These are phyloP conservation scores for Xyrauchen texanus DNA, from an alignment of 2,113 vertebrate species.

Conservation along the genomic window DNA sequence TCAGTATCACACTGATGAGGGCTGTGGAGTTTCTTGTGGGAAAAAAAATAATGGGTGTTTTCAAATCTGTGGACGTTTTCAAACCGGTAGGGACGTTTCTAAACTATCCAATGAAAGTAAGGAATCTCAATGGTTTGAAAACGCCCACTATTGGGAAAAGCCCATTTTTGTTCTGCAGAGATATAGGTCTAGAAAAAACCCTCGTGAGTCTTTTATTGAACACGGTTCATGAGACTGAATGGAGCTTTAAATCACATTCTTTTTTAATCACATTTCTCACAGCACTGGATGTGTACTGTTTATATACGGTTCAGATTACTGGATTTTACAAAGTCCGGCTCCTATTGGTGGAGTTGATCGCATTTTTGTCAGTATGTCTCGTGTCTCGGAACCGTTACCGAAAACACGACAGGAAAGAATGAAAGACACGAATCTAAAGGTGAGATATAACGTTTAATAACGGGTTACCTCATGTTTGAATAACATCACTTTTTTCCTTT, in stretches of 20 bases:
- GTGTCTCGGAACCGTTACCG: conserved; percentile 58
- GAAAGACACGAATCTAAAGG: conserved; percentile 75
- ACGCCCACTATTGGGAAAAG: too few species aligned
- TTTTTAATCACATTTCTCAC: background rate
- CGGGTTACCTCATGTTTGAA: background rate
- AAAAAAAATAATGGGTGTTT: background rate
- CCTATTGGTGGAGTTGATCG: conserved; percentile 10
- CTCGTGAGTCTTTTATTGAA: background rate
- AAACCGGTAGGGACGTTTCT: too few species aligned
- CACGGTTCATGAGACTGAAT: background rate
- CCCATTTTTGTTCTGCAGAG: too few species aligned
- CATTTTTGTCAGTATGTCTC: conserved; percentile 59
- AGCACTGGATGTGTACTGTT: background rate
- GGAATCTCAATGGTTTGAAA: too few species aligned
- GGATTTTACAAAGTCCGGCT: background rate
- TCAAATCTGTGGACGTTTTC: too few species aligned
- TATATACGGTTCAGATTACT: background rate
- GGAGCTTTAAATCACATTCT: background rate
- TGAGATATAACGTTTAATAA: conserved; percentile 57
- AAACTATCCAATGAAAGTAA: too few species aligned
- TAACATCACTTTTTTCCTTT: background rate
- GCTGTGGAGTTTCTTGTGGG: conserved; percentile 18
- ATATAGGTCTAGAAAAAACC: background rate
- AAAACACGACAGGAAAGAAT: conserved; percentile 73
- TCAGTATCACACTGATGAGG: conserved; percentile 1